Evolutionary conservation across 2,113 vertebrate species (phyloP), one percentile per base, ranked within the genome.

Genomic region (Eupsittula cactorum): DNA sequence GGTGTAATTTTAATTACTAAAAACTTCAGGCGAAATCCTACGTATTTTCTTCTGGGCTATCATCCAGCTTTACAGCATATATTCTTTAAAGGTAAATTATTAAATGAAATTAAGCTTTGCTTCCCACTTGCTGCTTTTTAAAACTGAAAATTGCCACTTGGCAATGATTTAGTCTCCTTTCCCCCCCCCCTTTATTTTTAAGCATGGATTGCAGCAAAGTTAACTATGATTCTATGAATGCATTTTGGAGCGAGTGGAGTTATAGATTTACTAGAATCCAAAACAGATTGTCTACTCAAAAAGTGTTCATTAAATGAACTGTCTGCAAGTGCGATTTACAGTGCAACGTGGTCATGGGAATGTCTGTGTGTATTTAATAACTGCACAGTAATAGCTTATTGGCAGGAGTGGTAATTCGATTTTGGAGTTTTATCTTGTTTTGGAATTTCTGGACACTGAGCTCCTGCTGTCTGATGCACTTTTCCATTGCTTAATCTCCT

Each of bases 241-340:
- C 63, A 33, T 78, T 86, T 57, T 50, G 77, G 88, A 89, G 64
- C 18, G 25, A 82, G 82, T 47, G 9, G 80, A 75, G 71, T 91
- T 94, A 82, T 75, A 71, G 79, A 52, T 83, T 94, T 74, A 82
- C 93, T 91, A 78, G 75, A 95, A 90, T 73, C 62, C 76, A 50
- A 94, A 96, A 65, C 85, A 97, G 91, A 93, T 90, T 93, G 85
- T 92, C 89, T 88, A 21, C 93, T 95, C 87, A 93, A 97, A 95
- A 55, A 41, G 31, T 88, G 77, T 69, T 97, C 74, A 75, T 94
- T 85, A 91, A 93, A 92, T 92, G 96, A 97, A 97, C 88, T 97
- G 97, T 96, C 95, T 96, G 79, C 62, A 69, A 92, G 87, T 80
- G 86, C 97, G 96, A 97, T 96, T 97, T 97, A 96, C 88, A 93